Conservation (phyloP, 2,113 vertebrate genomes). For the Scomber japonicus region DNA sequence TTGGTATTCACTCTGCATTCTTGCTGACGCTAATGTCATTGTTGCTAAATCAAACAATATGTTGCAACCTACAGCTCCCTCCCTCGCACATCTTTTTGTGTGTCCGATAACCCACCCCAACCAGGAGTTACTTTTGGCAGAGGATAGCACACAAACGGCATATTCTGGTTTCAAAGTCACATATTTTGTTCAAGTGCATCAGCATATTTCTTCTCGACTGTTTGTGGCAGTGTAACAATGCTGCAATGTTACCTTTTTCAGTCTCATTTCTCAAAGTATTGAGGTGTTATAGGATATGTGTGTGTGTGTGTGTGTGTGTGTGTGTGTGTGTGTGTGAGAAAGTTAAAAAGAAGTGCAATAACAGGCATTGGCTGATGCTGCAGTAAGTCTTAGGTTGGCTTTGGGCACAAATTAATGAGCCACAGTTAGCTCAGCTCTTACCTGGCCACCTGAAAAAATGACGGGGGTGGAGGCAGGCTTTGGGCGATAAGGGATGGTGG, state of each 20-base stretch:
- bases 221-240: neutral
- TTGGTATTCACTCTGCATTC: neutral
- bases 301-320: too few relatives aligned
- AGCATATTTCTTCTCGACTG: neutral
- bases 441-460: constrained; percentile 99
- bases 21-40: neutral
- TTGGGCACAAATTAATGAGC: constrained; percentile 80
- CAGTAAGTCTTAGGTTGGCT: constrained; percentile 92
- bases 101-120: neutral
- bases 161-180: neutral
- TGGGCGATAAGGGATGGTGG: constrained; percentile 98
- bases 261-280: neutral
- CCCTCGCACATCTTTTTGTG: neutral
- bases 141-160: neutral
- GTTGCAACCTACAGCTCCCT: neutral
- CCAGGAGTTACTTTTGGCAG: too few relatives aligned
- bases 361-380: constrained; percentile 93
- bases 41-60: neutral
- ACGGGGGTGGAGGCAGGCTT: constrained; percentile 99
- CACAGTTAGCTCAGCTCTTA: constrained; percentile 93
- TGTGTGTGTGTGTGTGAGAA: constrained; percentile 11
- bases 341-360: constrained; percentile 89
- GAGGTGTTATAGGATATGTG: constrained; percentile 67
- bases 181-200: neutral
- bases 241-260: neutral